Evolutionary conservation across 2,888 invertebrate species (phyloP).

Genomic region (Hirtodrosophila confusa): DNA sequence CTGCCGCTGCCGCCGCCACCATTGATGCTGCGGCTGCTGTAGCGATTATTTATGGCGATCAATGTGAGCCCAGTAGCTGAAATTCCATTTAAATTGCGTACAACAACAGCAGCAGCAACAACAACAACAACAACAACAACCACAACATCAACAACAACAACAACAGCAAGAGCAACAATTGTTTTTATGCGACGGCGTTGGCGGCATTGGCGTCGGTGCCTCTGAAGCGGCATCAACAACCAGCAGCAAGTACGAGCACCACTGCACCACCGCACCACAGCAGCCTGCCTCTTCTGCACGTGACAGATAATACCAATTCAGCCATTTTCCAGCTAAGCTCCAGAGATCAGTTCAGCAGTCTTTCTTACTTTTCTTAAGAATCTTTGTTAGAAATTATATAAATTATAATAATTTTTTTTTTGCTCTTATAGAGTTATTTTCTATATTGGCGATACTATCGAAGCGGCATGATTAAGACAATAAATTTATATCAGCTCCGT

Average conservation of each 20-base stretch:
- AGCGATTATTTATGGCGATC: constrained; percentile 75
- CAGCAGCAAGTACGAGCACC: constrained; percentile 23
- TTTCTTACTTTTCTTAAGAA: too few relatives aligned
- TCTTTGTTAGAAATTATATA: too few relatives aligned
- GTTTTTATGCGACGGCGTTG: constrained; percentile 75
- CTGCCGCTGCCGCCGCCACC: constrained; percentile 25
- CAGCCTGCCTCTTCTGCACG: constrained; percentile 39
- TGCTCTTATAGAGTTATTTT: too few relatives aligned
- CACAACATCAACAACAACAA: constrained; percentile 31
- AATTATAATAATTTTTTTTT: too few relatives aligned
- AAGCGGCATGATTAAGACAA: too few relatives aligned
- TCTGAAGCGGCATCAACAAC: constrained; percentile 68
- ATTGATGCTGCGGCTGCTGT: constrained; percentile 45
- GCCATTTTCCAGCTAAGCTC: constrained; percentile 37
- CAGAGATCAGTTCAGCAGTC: too few relatives aligned
- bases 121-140: constrained; percentile 31
- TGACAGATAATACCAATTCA: constrained; percentile 16
- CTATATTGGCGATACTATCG: too few relatives aligned
- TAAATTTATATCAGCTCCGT: too few relatives aligned
- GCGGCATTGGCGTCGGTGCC: constrained; percentile 77
- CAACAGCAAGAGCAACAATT: constrained; percentile 54
- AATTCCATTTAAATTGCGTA: constrained; percentile 79
- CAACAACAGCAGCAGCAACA: constrained; percentile 42
- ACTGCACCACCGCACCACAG: constrained; percentile 12
- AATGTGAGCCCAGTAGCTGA: constrained; percentile 71